Evolutionary conservation across 2,113 vertebrate species (phyloP), one percentile per base, ranked within the genome.

Genomic region (Cottus gobio): DNA sequence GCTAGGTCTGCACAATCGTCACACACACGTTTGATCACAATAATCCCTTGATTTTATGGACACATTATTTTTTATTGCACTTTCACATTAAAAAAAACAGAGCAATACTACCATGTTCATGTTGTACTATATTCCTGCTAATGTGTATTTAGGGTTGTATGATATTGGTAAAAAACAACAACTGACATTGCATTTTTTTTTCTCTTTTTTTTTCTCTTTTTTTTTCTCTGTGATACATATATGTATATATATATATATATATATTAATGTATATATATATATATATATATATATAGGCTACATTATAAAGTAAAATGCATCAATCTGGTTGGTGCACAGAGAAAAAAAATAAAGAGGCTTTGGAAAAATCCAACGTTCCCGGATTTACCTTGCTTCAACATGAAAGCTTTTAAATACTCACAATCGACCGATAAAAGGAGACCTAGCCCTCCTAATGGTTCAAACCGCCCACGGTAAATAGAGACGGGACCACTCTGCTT

Each of bases 381-480:
- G 3, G 12, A 44, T 44, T 44, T 44, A 16, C 13, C 42, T 15
- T 34, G 42, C 42, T 44, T 16, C 12, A 16, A 2, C 3, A 15
- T 12, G 5, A 44, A 44, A 16, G 42, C 44, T 46, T 16, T 46
- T 6, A 18, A n/a, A 54, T 52, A n/a, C 48, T n/a, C n/a, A 20
- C 48, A 52, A 6, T n/a, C 52, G 66, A 82, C 64, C 30, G 24
- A 75, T 68, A 83, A 79, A 71, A 34, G 1, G 3, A 64, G 72
- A 56, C 56, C 37, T 18, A 12, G 70, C 61, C 7, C 48, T 22
- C 76, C 62, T 31, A 18, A 57, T 39, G 57, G 73, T 56, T 60
- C 66, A 71, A 85, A 76, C 65, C 65, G 28, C 76, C 70, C 76
- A 77, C 81, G 61, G 52, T 74, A 83, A 73, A 48, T 31, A 79